Percentiles rank a stretch among this genome's conserved stretches.
Evolutionary conservation across 2,797 vertebrate species (phyloP).

Genomic region (Limnodromus scolopaceus): DNA sequence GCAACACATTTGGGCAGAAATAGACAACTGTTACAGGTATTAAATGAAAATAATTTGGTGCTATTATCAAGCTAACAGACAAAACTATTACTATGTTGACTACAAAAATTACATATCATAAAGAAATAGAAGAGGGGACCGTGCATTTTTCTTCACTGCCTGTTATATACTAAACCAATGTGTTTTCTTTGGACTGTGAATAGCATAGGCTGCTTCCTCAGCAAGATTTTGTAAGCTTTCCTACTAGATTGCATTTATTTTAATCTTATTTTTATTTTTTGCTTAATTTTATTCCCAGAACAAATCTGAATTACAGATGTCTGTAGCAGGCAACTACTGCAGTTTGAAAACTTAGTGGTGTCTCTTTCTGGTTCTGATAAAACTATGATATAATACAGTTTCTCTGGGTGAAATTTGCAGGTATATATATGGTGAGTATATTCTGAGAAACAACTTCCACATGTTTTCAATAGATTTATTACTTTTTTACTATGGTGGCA

Average conservation of each 20-base stretch:
- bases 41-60: conserved; percentile 4
- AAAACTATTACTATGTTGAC: neutral
- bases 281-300: neutral
- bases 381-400: neutral
- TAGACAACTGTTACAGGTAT: neutral
- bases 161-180: neutral
- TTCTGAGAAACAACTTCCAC: neutral
- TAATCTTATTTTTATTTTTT: neutral
- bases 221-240: neutral
- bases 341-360: neutral
- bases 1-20: neutral
- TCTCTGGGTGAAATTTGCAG: neutral
- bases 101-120: neutral
- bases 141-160: neutral
- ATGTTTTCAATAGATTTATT: conserved; percentile 18
- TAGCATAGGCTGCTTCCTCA: neutral
- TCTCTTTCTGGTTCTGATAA: neutral
- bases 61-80: neutral
- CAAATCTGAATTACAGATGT: neutral
- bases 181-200: neutral
- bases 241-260: neutral
- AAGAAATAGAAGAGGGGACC: neutral
- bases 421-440: neutral
- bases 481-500: neutral
- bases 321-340: neutral